Evolutionary conservation across 1,140 invertebrate species (phyloP).

Genomic region (Tetramorium alpestre): DNA sequence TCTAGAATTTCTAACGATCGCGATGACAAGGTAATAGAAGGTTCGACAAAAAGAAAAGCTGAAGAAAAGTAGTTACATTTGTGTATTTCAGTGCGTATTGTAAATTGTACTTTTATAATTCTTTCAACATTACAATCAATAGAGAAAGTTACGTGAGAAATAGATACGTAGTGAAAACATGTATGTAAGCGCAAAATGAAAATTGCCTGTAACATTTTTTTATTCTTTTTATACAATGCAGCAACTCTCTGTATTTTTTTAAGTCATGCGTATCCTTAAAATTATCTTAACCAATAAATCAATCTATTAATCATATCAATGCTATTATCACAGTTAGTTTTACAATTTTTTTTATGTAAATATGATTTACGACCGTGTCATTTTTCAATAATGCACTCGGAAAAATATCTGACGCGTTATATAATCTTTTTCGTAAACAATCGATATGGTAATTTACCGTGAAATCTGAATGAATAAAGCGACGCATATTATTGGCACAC

Average conservation of each 20-base stretch:
- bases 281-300: too few relatives aligned
- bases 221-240: neutral
- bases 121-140: neutral
- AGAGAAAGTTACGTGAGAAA: neutral
- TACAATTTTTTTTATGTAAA: neutral
- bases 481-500: conserved; percentile 68
- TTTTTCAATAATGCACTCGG: neutral
- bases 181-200: neutral
- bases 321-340: neutral
- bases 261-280: neutral
- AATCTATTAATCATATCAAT: neutral
- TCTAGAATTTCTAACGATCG: neutral
- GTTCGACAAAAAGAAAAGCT: too few relatives aligned
- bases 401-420: neutral
- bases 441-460: neutral
- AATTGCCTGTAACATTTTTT: neutral
- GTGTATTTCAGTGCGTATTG: neutral
- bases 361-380: neutral
- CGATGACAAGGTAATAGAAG: neutral
- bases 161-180: neutral
- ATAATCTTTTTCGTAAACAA: neutral
- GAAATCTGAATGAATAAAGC: conserved; percentile 36
- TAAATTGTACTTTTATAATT: neutral
- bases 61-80: neutral
- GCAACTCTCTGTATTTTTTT: neutral